These are phyloP conservation scores for Macroglossus sobrinus DNA, from an alignment of 2,113 vertebrate genomes.

Conservation along the genomic window DNA sequence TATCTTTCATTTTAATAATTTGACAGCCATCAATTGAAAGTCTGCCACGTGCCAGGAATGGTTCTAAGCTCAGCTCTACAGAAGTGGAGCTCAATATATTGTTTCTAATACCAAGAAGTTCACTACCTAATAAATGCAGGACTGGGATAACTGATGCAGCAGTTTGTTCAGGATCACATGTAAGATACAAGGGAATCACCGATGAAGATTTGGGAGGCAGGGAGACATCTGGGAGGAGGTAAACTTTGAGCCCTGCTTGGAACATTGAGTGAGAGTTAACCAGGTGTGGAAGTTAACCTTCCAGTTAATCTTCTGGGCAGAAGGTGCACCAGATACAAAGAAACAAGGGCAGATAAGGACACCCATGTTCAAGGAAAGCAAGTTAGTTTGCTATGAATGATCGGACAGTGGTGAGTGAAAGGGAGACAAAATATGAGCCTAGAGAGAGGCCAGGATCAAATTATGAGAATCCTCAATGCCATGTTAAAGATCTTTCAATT, in stretches of 20 bases:
- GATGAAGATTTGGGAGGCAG: neutral
- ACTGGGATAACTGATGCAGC: neutral
- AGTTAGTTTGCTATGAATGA: neutral
- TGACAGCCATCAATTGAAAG: neutral
- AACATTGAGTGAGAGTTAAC: neutral
- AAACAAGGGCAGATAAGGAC: neutral
- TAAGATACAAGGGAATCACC: neutral
- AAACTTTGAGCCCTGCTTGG: neutral
- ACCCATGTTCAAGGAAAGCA: neutral
- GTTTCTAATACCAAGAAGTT: neutral
- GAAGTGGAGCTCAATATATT: neutral
- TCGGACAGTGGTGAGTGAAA: neutral
- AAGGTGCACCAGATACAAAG: neutral
- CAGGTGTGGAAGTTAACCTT: neutral
- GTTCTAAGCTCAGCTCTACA: neutral
- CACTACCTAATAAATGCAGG: neutral
- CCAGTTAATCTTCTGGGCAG: neutral
- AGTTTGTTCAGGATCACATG: neutral
- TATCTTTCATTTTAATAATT: neutral
- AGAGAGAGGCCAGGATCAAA: neutral
- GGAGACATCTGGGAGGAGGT: neutral
- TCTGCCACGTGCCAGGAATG: neutral
- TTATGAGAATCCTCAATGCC: neutral
- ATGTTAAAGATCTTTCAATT: neutral
- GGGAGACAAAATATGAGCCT: neutral